These are phyloP conservation scores for Caranx melampygus DNA, from an alignment of 2,113 vertebrate species.

Conservation along the genomic window DNA sequence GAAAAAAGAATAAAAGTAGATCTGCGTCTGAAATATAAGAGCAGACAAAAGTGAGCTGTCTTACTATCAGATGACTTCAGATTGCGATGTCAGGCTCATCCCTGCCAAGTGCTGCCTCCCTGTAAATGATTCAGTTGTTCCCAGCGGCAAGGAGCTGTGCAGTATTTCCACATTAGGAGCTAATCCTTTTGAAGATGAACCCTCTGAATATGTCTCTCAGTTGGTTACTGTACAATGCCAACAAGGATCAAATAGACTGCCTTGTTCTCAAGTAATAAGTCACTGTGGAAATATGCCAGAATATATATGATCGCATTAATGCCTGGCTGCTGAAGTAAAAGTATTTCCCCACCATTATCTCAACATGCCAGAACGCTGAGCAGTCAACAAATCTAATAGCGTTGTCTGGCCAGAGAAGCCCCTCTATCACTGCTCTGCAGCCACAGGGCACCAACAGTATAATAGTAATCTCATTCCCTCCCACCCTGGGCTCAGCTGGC, in stretches of 20 bases:
- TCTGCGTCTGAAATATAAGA: conserved; percentile 6
- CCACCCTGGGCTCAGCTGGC: conserved; percentile 60
- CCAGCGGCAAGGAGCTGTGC: conserved; percentile 30
- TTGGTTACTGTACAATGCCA: conserved; percentile 54
- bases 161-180: conserved; percentile 48
- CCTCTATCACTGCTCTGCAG: conserved; percentile 53
- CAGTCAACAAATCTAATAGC: conserved; percentile 63
- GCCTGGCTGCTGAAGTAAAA: conserved; percentile 58
- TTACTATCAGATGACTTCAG: conserved; percentile 11
- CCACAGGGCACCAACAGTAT: conserved; percentile 35
- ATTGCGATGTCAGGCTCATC: conserved; percentile 6
- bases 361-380: conserved; percentile 40
- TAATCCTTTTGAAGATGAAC: conserved; percentile 66
- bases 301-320: conserved; percentile 61
- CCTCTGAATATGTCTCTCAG: conserved; percentile 51
- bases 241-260: conserved; percentile 61
- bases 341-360: conserved; percentile 57
- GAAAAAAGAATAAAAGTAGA: neutral
- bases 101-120: conserved; percentile 23
- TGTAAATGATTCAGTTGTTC: conserved; percentile 53
- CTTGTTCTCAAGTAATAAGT: conserved; percentile 61
- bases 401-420: conserved; percentile 31
- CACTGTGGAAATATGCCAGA: conserved; percentile 49
- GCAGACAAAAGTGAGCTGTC: neutral
- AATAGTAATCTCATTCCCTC: conserved; percentile 56